phyloP scores from a whole-genome alignment of 2,888 invertebrate genomes.

The Apamea anceps region DNA sequence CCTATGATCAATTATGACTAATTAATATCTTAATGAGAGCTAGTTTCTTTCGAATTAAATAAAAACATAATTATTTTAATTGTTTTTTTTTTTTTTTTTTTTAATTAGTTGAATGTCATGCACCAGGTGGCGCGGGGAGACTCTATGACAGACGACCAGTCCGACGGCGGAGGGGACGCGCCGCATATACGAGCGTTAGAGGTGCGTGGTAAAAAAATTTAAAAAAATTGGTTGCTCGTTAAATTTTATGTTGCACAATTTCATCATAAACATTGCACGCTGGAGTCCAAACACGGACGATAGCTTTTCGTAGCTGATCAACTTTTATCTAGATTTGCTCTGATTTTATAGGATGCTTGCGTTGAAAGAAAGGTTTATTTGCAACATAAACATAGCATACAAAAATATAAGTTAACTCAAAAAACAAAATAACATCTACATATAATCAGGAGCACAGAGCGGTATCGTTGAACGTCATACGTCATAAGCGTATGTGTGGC shows the following conservation, averaged over 20 bases:
- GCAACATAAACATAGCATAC: background rate
- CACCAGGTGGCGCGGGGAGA: slow-evolving; percentile 78
- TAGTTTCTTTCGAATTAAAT: background rate
- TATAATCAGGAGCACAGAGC: background rate
- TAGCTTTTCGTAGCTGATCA: background rate
- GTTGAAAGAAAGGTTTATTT: background rate
- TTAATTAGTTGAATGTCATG: slow-evolving; percentile 24
- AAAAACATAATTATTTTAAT: background rate
- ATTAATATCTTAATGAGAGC: background rate
- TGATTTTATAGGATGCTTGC: background rate
- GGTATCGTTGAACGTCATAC: background rate
- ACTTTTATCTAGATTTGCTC: background rate
- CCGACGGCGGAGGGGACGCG: slow-evolving; percentile 82
- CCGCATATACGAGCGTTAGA: slow-evolving; percentile 82
- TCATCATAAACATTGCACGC: background rate
- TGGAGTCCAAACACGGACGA: background rate
- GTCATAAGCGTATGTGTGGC: background rate
- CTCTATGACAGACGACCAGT: slow-evolving; percentile 82
- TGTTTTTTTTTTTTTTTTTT: slow-evolving; percentile 5
- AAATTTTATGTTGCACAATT: background rate
- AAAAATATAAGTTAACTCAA: background rate
- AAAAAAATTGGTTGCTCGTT: background rate
- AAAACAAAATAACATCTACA: background rate
- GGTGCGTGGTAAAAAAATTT: slow-evolving; percentile 60
- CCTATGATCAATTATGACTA: background rate